A percentile compares a stretch with the other conserved stretches of the same genome.
phyloP scores from a whole-genome alignment of 2,797 vertebrate genomes.

The Cheirogaleus major region DNA sequence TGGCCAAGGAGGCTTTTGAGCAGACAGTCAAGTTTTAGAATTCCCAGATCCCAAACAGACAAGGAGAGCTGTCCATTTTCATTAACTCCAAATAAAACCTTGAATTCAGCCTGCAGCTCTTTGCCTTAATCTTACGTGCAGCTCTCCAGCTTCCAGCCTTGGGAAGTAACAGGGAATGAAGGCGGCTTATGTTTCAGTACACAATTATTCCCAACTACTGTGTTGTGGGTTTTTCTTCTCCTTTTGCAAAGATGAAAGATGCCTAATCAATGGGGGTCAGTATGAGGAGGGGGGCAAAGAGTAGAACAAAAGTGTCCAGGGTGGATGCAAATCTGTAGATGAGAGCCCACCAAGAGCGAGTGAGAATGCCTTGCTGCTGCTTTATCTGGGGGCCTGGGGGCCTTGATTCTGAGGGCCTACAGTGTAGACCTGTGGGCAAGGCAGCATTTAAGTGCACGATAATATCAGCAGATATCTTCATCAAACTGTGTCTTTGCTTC shows the following conservation, averaged over 20 bases:
- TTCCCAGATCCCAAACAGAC: constrained; percentile 1
- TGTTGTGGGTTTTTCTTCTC: constrained; percentile 37
- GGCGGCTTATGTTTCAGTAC: neutral
- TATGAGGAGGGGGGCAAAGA: neutral
- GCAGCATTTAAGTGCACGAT: neutral
- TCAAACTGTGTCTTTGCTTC: neutral
- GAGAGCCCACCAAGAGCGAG: neutral
- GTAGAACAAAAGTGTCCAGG: neutral
- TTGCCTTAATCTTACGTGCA: neutral
- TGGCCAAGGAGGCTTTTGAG: neutral
- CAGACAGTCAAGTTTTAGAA: neutral
- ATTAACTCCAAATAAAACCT: constrained; percentile 54
- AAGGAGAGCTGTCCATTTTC: constrained; percentile 26
- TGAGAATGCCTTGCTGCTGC: neutral
- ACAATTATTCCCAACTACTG: constrained; percentile 5
- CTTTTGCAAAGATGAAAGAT: constrained; percentile 24
- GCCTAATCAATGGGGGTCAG: neutral
- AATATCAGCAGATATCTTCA: neutral
- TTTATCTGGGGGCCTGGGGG: neutral
- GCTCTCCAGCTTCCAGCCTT: neutral
- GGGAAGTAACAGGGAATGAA: neutral
- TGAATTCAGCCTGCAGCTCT: constrained; percentile 23
- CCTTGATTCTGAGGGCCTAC: neutral
- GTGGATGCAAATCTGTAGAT: neutral
- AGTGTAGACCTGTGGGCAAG: neutral